Evolutionary conservation across 2,888 invertebrate genomes (phyloP).

Genomic region (Panorpa germanica): DNA sequence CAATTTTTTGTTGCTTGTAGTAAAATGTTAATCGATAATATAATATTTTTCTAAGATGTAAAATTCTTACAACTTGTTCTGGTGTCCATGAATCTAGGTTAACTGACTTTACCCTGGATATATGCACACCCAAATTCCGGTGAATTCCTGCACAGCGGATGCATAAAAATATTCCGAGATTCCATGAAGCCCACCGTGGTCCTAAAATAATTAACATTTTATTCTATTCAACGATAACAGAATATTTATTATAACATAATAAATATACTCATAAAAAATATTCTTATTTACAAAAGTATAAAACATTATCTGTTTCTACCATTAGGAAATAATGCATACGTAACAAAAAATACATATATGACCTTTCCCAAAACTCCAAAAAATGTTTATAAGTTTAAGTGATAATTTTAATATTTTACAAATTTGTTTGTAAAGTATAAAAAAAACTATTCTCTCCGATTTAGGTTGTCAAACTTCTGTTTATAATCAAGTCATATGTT

Average conservation of each 20-base stretch:
- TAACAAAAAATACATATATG: conserved; percentile 3
- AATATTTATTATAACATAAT: conserved; percentile 4
- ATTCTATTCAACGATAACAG: conserved; percentile 6
- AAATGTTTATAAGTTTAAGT: no score
- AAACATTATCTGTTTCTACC: no score
- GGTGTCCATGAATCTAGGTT: conserved; percentile 97
- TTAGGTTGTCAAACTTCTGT: no score
- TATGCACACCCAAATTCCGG: conserved; percentile 94
- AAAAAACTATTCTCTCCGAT: no score
- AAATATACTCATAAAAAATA: conserved; percentile 8
- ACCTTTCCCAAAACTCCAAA: background rate
- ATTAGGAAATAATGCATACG: background rate
- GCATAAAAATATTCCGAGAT: conserved; percentile 93
- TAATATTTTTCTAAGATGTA: conserved; percentile 1
- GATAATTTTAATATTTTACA: no score
- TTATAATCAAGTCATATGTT: no score
- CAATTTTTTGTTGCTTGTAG: background rate
- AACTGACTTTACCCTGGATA: conserved; percentile 96
- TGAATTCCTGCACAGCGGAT: conserved; percentile 99
- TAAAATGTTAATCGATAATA: background rate
- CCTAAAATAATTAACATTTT: conserved; percentile 33
- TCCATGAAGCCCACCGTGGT: conserved; percentile 99
- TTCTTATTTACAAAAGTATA: conserved; percentile 1
- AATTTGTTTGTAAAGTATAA: no score
- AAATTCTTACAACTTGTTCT: conserved; percentile 68